Evolutionary conservation across 2,113 vertebrate species (phyloP), one percentile per base, ranked within the genome.

Genomic region (Oryzias curvinotus): DNA sequence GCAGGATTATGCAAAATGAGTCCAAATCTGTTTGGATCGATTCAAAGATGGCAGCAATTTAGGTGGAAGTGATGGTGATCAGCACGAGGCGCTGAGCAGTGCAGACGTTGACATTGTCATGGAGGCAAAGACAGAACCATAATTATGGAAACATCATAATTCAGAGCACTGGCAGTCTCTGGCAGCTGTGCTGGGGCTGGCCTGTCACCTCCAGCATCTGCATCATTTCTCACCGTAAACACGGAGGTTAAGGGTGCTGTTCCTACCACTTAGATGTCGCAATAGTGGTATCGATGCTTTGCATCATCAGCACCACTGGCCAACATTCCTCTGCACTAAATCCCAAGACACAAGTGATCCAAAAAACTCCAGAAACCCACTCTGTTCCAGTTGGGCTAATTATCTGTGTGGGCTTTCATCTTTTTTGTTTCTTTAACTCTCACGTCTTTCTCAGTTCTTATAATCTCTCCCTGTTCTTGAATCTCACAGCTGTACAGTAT

Each of bases 321-420:
- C 42, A 17, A 57, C 66, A 49, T 47, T 65, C 45, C 42, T 59
- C 61, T 12, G 28, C 17, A 1, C 17, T 0, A 28, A 76, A 78
- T 85, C 84, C 71, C 73, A 53, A 42, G 62, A 79, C 59, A 55
- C 47, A 64, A 67, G 44, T n/a, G 44, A 66, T 26, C 15, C 26
- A 44, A 65, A 57, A 76, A 43, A 45, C 62, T 65, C 60, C 21
- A 78, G 81, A 81, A 76, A 61, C 5, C 14, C 78, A 51, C 42
- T 69, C 75, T 47, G 59, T 75, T 42, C 30, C n/a, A 75, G 72
- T 68, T 72, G 62, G 84, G 84, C 84, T 73, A 89, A 88, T 88
- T 88, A 88, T 88, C 84, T 84, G 71, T 43, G 72, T 61, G 57
- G 65, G 75, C 77, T 85, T 86, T 89, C 86, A 88, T 89, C 84